A percentile compares a stretch with the other conserved stretches of the same genome.
Conservation (phyloP, 2,113 vertebrate genomes). For the Gasterosteus nipponicus region DNA sequence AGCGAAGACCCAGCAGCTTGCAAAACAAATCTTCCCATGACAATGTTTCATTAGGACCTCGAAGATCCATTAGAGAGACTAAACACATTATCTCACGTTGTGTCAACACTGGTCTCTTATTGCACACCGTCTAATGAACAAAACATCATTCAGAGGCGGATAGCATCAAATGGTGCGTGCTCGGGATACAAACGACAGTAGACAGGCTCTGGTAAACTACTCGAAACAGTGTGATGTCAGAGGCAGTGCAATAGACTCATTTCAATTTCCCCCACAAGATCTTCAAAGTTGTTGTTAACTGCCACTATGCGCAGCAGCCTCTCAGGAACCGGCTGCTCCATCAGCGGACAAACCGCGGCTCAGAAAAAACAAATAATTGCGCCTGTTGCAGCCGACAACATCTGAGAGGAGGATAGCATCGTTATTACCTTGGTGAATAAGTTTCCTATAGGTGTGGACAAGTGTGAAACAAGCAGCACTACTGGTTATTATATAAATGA, state of each 20-base stretch:
- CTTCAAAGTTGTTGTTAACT: conserved; percentile 58
- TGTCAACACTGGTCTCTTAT: conserved; percentile 77
- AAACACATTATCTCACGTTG: conserved; percentile 80
- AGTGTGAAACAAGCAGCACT: neutral
- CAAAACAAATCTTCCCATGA: conserved; percentile 77
- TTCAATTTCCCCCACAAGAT: conserved; percentile 29
- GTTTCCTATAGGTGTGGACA: conserved; percentile 6
- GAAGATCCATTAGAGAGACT: conserved; percentile 78
- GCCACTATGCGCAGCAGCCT: conserved; percentile 55
- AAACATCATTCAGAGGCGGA: conserved; percentile 73
- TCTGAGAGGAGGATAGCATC: conserved; percentile 50
- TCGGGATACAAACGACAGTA: conserved; percentile 42
- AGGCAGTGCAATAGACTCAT: conserved; percentile 26
- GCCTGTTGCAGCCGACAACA: conserved; percentile 54
- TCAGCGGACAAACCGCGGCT: conserved; percentile 1
- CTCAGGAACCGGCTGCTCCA: conserved; percentile 31
- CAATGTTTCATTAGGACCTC: conserved; percentile 79
- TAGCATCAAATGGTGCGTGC: conserved; percentile 68
- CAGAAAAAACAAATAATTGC: conserved; percentile 34
- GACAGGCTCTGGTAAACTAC: conserved; percentile 33
- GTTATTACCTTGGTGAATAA: neutral
- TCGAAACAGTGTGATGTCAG: conserved; percentile 45
- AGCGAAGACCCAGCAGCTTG: conserved; percentile 69
- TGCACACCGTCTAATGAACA: conserved; percentile 71
- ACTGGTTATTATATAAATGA: neutral